Evolutionary conservation across 2,113 vertebrate genomes (phyloP), one percentile per base, ranked within the genome.

Genomic region (Ceyx cyanopectus): DNA sequence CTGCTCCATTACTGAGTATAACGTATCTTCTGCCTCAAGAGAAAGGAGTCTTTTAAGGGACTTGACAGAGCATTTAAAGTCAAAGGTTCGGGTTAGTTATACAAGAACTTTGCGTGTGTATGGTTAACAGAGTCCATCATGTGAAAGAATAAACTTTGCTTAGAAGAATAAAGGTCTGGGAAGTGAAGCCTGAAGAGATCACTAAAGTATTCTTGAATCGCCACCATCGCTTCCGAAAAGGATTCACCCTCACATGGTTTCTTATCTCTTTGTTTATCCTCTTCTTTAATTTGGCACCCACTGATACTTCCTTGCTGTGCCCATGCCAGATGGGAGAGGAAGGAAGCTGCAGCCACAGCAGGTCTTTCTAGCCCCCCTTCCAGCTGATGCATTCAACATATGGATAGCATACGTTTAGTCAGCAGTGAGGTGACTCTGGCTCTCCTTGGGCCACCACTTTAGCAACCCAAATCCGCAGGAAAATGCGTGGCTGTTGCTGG

Each of bases 91-190:
- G 81, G n/a, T 93, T 97, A 97, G 87, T 95, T 94, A 97, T 74
- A 89, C 80, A 93, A 96, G 95, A 97, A 96, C 95, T 95, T 94
- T 91, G 80, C 87, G 81, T 5, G 63, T 94, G 67, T 91, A 96
- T 97, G 95, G 88, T 97, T 98, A 97, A 98, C 95, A 96, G 97
- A 95, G 87, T 91, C 72, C 85, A 87, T 96, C 96, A 96, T 45
- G 56, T 89, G 91, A 90, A 93, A 74, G 67, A 80, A 88, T 94
- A 97, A 91, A 97, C 97, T 97, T 98, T 97, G 97, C 61, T 95
- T 97, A 69, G 83, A 83, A 83, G 97, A 96, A 94, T 94, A 98
- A 98, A 97, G 97, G 96, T 98, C 97, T 96, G 90, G 69, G 94
- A 97, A 97, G 46, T 62, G 91, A 93, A 94, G 96, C 97, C 81